Conservation (phyloP, 2,888 invertebrate genomes). For the Mesopsocus fuscifrons region DNA sequence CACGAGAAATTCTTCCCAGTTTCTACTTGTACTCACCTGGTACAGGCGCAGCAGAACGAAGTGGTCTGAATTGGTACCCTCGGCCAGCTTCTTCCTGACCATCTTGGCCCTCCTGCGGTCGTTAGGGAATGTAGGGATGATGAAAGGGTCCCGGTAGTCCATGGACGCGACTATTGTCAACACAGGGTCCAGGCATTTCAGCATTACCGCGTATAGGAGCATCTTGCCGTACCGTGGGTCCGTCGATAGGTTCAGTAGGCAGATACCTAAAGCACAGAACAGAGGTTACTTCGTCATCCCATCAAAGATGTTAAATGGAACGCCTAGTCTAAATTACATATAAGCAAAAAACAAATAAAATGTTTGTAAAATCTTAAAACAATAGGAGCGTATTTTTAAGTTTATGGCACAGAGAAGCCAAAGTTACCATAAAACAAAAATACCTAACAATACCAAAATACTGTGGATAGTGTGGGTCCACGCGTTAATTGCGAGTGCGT, state of each 20-base stretch:
- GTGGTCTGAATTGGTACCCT: conserved; percentile 73
- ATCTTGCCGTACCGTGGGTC: conserved; percentile 86
- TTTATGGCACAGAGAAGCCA: too few relatives aligned
- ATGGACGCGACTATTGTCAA: conserved; percentile 77
- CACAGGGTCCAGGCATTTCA: conserved; percentile 85
- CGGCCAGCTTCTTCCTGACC: conserved; percentile 47
- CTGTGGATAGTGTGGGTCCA: too few relatives aligned
- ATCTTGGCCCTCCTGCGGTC: conserved; percentile 17
- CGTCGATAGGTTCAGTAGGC: conserved; percentile 77
- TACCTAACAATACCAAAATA: too few relatives aligned
- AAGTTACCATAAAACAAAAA: too few relatives aligned
- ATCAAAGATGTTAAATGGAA: too few relatives aligned
- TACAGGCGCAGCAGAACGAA: conserved; percentile 67
- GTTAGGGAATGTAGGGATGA: background rate
- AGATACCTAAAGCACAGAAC: conserved; percentile 20
- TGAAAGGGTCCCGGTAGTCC: conserved; percentile 30
- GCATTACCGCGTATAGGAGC: conserved; percentile 70
- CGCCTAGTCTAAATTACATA: background rate
- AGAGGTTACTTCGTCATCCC: too few relatives aligned
- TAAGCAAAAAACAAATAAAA: background rate
- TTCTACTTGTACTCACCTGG: conserved; percentile 30
- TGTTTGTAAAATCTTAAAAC: too few relatives aligned
- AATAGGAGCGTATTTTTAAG: too few relatives aligned
- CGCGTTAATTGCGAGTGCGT: too few relatives aligned
- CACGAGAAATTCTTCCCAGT: too few relatives aligned